These are phyloP conservation scores for Tursiops truncatus DNA, from an alignment of 2,113 vertebrate species.

Conservation along the genomic window DNA sequence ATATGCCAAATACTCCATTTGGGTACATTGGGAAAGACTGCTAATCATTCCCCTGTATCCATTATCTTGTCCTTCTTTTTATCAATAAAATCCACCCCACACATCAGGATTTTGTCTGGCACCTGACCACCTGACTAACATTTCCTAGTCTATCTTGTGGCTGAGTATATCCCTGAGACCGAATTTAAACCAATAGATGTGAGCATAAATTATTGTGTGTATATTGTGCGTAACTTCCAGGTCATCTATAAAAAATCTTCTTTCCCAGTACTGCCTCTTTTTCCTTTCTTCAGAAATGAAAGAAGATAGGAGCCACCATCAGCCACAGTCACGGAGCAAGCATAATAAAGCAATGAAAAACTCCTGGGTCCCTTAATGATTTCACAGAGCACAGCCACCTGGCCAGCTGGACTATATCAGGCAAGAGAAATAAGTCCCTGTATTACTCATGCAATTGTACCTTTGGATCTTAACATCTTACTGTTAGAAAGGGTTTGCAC, in stretches of 20 bases:
- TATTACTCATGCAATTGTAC: background rate
- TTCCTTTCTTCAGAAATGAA: background rate
- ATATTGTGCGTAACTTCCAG: background rate
- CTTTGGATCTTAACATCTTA: background rate
- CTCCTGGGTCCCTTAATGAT: background rate
- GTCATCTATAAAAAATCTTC: background rate
- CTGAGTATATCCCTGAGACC: background rate
- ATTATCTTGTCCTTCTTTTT: background rate
- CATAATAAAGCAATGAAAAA: background rate
- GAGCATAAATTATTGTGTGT: background rate
- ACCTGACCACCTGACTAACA: background rate
- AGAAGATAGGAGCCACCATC: background rate
- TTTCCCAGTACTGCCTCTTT: background rate
- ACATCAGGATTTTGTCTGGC: background rate
- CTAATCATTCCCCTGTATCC: background rate
- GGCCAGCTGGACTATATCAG: background rate
- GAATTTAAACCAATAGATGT: background rate
- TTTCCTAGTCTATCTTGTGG: background rate
- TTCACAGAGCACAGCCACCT: background rate
- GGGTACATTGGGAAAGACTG: background rate
- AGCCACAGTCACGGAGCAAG: background rate
- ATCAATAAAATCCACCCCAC: background rate
- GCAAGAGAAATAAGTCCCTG: background rate
- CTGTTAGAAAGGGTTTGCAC: background rate
- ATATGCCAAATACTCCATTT: background rate